Base-by-base conservation (phyloP, 2,888 invertebrate species). In the Hipparchia sbordonii region DNA sequence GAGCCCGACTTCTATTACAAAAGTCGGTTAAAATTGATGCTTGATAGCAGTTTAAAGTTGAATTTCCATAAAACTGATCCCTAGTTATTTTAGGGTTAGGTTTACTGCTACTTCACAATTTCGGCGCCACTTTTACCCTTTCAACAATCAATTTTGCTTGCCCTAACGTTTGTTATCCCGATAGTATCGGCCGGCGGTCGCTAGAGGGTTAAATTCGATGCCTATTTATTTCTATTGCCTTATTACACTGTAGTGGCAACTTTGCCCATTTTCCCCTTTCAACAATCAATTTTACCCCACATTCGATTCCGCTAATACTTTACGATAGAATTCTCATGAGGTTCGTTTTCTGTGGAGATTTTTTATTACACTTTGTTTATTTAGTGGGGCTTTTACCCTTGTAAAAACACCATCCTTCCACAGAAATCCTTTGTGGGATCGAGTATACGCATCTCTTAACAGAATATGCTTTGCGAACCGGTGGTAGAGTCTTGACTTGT, bases 151-250 rank as follows among this genome's bases (percentile, higher is more conserved):
- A 57, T 67, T 67, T 67, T 67, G 56, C 45, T 13, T n/a, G 8
- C 46, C 67, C 57, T 54, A 57, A 57, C 67, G 57, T 67, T 67
- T 57, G 56, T 67, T 56, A 67, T 9, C 56, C 13, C 67, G 67
- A 45, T 57, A 57, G 54, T 9, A 57, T 67, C 57, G 56, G 65
- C 13, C 67, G 13, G 12, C 54, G 67, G 67, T 67, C 67, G 46
- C 45, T 33, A 51, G 51, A 9, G 65, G 67, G 9, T 67, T n/a
- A 3, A 2, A 33, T n/a, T n/a, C 57, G 46, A 67, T 46, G 46
- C 13, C 67, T 67, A 56, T 67, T 67, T 57, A 67, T 67, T 57
- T 67, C 46, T 67, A 67, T 67, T 57, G 56, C 45, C 57, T 56
- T 67, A 67, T 67, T 67, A 57, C 39, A 39, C 57, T 46, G 13